These are phyloP conservation scores for Hydraecia micacea DNA, from an alignment of 2,888 invertebrate species.

Conservation along the genomic window DNA sequence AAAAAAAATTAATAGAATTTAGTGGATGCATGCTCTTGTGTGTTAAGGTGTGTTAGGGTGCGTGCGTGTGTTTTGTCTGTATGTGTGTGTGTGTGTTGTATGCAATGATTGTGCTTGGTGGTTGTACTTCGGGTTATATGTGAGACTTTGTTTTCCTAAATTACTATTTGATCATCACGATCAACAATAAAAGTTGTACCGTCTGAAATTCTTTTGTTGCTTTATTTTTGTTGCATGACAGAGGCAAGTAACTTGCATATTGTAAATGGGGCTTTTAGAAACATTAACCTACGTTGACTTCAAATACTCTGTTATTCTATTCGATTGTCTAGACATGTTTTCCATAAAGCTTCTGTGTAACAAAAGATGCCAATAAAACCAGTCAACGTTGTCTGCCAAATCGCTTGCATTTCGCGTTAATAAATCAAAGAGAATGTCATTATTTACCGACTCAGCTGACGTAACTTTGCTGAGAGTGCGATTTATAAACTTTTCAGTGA, in stretches of 20 bases:
- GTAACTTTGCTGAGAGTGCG: neutral
- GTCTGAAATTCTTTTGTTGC: neutral
- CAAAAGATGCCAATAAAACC: conserved; percentile 9
- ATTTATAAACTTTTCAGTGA: neutral
- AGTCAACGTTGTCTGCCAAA: neutral
- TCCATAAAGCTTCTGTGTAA: neutral
- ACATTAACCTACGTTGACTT: neutral
- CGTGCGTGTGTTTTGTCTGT: no score
- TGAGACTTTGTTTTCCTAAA: no score
- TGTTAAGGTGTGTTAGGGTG: no score
- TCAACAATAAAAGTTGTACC: neutral
- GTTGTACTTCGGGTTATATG: neutral
- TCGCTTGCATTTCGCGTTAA: conserved; percentile 4
- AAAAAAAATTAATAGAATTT: no score
- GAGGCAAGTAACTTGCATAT: neutral
- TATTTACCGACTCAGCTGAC: neutral
- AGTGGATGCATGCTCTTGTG: no score
- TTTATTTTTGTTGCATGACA: neutral
- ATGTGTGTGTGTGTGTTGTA: no score
- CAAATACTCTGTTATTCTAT: neutral
- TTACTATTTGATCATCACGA: no score
- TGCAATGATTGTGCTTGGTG: no score
- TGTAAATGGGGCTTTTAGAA: neutral
- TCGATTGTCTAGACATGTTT: conserved; percentile 28
- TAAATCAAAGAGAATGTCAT: conserved; percentile 40